phyloP scores from a whole-genome alignment of 1,140 invertebrate genomes.

The Bilobella aurantiaca region DNA sequence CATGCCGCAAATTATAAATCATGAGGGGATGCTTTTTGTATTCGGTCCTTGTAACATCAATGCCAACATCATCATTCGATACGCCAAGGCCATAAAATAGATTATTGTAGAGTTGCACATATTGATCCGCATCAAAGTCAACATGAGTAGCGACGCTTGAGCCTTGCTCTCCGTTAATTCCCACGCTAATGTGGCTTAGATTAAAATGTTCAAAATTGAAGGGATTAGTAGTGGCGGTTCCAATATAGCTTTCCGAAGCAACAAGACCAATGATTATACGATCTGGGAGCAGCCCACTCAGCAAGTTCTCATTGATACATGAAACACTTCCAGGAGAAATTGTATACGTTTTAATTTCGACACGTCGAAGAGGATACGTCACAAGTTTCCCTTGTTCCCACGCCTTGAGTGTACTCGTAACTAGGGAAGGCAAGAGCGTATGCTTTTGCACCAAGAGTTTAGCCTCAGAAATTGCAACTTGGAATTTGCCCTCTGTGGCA shows the following conservation, averaged over 20 bases:
- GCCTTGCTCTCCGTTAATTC: slow-evolving; percentile 14
- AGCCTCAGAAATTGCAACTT: no score
- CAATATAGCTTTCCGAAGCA: slow-evolving; percentile 15
- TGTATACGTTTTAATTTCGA: slow-evolving; percentile 24
- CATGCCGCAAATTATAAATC: slow-evolving; percentile 15
- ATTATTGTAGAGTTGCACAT: slow-evolving; percentile 14
- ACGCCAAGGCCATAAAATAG: slow-evolving; percentile 20
- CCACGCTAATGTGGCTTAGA: slow-evolving; percentile 15
- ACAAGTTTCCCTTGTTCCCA: slow-evolving; percentile 8
- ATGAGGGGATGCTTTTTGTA: slow-evolving; percentile 13
- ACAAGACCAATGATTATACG: slow-evolving; percentile 25
- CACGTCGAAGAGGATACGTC: slow-evolving; percentile 20
- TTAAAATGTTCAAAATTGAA: slow-evolving; percentile 21
- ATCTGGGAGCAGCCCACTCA: slow-evolving; percentile 23
- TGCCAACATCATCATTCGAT: slow-evolving; percentile 1
- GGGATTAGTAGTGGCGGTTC: slow-evolving; percentile 12
- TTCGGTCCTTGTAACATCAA: slow-evolving; percentile 12
- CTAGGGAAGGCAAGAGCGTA: no score
- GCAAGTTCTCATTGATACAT: slow-evolving; percentile 20
- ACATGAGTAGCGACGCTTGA: not conserved
- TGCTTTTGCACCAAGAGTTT: no score
- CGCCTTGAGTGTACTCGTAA: no score
- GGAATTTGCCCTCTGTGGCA: not conserved
- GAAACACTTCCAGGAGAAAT: slow-evolving; percentile 14
- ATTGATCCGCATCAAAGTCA: not conserved